These are phyloP conservation scores for Pteromalus puparum DNA, from an alignment of 1,140 invertebrate genomes.

Conservation along the genomic window DNA sequence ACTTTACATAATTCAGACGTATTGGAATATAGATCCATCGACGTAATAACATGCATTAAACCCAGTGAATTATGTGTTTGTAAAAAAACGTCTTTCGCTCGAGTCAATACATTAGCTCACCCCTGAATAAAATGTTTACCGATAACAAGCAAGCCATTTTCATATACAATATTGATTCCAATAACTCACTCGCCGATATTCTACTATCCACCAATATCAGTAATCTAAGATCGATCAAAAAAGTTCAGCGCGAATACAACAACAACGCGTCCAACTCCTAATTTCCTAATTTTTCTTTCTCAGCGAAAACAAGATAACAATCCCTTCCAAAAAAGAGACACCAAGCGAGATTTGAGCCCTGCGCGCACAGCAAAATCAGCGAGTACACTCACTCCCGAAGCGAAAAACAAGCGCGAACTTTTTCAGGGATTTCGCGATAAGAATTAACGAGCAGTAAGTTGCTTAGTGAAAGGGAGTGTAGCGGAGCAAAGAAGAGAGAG, in stretches of 20 bases:
- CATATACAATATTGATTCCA: not conserved
- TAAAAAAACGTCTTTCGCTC: too few relatives aligned
- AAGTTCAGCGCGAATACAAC: too few relatives aligned
- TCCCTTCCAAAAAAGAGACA: too few relatives aligned
- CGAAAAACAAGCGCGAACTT: constrained; percentile 4
- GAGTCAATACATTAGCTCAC: not conserved
- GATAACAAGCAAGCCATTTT: not conserved
- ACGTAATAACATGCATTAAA: too few relatives aligned
- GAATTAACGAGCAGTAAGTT: constrained; percentile 10
- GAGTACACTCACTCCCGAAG: not conserved
- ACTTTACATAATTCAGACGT: too few relatives aligned
- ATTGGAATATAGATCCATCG: too few relatives aligned
- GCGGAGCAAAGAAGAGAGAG: not conserved
- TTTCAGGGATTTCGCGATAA: constrained; percentile 9
- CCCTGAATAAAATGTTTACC: not conserved
- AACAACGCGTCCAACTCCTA: not conserved
- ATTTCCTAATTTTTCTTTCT: not conserved
- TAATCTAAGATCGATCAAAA: not conserved
- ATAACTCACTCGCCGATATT: not conserved
- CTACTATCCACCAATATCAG: too few relatives aligned
- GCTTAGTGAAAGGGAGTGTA: constrained; percentile 10
- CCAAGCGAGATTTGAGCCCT: too few relatives aligned
- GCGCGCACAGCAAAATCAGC: not conserved
- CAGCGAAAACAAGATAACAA: not conserved
- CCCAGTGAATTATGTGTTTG: too few relatives aligned